Evolutionary conservation across 2,113 vertebrate genomes (phyloP), one percentile per base, ranked within the genome.

Genomic region (Canis aureus): DNA sequence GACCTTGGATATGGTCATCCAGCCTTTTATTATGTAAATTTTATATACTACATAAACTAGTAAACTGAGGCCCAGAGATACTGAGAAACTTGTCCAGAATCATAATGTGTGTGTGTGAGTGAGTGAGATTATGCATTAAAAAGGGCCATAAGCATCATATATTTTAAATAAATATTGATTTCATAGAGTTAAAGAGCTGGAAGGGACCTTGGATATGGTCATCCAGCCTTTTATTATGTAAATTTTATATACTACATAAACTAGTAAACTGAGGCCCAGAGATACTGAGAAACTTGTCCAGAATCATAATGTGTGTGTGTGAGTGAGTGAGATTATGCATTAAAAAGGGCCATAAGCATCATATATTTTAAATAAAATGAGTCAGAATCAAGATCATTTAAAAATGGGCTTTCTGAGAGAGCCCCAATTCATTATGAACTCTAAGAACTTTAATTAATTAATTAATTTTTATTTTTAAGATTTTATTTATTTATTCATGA

Each of bases 371-470:
- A 86, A 69, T 53, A 76, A 83, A 76, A 55, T 49, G 19, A 57
- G 80, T 79, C 73, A 91, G 55, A 59, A 94, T 86, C 74, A 81
- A 94, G 29, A 10, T 64, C 10, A 57, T 53, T 76, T 79, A 60
- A 95, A 89, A 83, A 91, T 64, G 35, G 49, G 71, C 86, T 87
- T 76, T 66, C 82, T 82, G 62, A 64, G 59, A 85, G 35, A 80
- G 49, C 66, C 49, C 9, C 15, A 38, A 20, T 20, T 83, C 79
- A 25, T 59, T 55, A 32, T 87, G 51, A 92, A 92, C 23, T 55
- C 64, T 27, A 79, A 79, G 59, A 25, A 64, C 66, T 95, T 81
- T 16, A 38, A 43, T 43, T 43, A 43, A 43, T 43, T 43, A 7
- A 43, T 43, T 43, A 7, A 43, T 7, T 43, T 43, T 43, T 43